phyloP scores from a whole-genome alignment of 2,113 vertebrate genomes.

The Pygoscelis antarcticus region DNA sequence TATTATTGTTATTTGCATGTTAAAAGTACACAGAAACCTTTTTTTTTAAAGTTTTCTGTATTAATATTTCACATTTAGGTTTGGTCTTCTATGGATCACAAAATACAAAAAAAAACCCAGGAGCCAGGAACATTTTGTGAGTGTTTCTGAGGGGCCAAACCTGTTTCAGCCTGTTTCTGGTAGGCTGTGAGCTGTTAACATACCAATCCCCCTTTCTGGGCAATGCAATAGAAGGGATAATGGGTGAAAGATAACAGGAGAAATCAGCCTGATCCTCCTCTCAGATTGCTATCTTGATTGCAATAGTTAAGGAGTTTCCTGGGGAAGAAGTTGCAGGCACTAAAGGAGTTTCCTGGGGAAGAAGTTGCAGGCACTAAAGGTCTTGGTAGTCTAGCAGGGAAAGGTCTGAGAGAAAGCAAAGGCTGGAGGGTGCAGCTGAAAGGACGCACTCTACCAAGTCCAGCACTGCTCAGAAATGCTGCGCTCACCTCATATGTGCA shows the following conservation, averaged over 20 bases:
- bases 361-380: background rate
- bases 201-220: background rate
- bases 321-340: background rate
- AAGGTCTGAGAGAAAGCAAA: background rate
- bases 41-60: background rate
- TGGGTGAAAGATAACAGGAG: background rate
- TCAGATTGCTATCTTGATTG: background rate
- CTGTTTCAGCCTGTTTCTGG: background rate
- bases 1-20: background rate
- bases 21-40: background rate
- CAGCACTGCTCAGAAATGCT: background rate
- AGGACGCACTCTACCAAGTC: background rate
- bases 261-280: background rate
- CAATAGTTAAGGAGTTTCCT: background rate
- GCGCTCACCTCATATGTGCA: fast-evolving
- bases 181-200: background rate
- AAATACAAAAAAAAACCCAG: background rate
- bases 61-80: background rate
- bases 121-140: background rate
- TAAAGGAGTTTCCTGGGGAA: background rate
- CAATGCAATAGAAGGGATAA: background rate
- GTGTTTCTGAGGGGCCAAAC: background rate
- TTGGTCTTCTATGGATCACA: background rate
- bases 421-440: background rate
- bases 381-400: background rate